Conservation (phyloP, 2,113 vertebrate genomes). For the Murina feae region DNA sequence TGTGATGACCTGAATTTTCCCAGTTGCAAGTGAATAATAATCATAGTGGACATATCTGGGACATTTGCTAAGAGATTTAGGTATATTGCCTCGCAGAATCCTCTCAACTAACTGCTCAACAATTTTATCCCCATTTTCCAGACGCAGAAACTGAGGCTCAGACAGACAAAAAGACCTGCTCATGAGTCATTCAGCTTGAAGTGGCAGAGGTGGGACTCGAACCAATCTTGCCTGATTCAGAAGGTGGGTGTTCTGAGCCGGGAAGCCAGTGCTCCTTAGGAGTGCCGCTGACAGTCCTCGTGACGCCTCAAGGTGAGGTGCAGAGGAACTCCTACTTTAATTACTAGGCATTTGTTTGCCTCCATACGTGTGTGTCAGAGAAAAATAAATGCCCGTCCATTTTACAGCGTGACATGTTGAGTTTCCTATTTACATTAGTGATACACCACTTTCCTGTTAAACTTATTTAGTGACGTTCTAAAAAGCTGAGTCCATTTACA, state of each 20-base stretch:
- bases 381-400: not conserved
- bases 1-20: not conserved
- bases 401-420: not conserved
- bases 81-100: not conserved
- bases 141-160: not conserved
- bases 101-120: not conserved
- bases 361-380: not conserved
- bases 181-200: not conserved
- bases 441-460: not conserved
- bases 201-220: not conserved
- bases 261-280: not conserved
- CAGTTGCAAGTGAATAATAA: not conserved
- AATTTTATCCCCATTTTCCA: not conserved
- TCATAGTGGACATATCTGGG: not conserved
- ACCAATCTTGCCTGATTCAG: not conserved
- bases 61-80: not conserved
- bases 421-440: not conserved
- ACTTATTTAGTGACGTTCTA: slow-evolving; percentile 2
- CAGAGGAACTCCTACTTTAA: not conserved
- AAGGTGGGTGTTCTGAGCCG: not conserved
- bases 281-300: not conserved
- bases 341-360: not conserved
- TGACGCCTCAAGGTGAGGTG: not conserved
- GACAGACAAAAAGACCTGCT: not conserved
- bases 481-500: not conserved